These are phyloP conservation scores for Desmodus rotundus DNA, from an alignment of 2,113 vertebrate genomes.

Conservation along the genomic window DNA sequence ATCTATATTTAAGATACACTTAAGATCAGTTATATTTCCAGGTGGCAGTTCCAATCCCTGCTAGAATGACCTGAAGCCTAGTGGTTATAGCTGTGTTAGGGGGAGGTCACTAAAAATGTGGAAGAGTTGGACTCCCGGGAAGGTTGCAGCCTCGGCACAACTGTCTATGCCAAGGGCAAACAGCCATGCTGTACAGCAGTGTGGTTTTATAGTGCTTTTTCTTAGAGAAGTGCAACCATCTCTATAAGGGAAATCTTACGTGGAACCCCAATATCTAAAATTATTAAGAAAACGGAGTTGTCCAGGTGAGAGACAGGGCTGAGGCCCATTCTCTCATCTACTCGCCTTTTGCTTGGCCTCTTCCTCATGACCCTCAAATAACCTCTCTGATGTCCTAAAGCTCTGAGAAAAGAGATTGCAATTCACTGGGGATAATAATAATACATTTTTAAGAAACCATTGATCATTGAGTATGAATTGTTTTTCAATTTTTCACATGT, in stretches of 20 bases:
- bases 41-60: background rate
- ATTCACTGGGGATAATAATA: background rate
- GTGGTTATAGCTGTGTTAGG: background rate
- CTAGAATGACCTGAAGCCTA: background rate
- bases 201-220: background rate
- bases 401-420: background rate
- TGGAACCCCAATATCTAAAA: background rate
- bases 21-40: background rate
- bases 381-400: background rate
- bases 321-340: background rate
- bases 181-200: background rate
- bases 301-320: background rate
- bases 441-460: background rate
- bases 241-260: background rate
- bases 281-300: constrained; percentile 5
- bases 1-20: background rate
- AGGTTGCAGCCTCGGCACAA: background rate
- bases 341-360: background rate
- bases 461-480: background rate
- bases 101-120: background rate
- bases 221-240: background rate
- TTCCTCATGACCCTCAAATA: background rate
- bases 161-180: background rate
- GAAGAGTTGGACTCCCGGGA: background rate
- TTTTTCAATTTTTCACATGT: background rate